Conservation (phyloP, 2,113 vertebrate species). For the Gallinago undulata region DNA sequence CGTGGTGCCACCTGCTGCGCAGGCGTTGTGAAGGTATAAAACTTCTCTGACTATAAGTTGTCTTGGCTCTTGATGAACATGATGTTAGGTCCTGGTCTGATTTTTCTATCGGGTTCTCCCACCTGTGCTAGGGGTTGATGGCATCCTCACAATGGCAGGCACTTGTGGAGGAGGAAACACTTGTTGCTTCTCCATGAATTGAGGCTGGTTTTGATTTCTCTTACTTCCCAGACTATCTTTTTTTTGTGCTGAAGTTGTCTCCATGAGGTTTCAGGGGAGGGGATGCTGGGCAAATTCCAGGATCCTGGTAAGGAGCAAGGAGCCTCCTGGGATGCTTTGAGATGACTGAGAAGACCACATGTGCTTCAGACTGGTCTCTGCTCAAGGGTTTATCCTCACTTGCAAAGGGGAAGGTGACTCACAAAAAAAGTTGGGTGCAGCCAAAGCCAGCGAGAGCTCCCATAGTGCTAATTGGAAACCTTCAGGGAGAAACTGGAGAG, state of each 20-base stretch:
- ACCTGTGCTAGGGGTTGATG: background rate
- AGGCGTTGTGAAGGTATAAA: background rate
- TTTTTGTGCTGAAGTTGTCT: background rate
- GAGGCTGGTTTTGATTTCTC: background rate
- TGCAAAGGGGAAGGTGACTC: background rate
- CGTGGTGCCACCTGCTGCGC: background rate
- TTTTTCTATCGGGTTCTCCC: too few species aligned
- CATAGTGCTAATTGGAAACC: background rate
- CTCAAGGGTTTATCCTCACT: background rate
- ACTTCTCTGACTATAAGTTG: background rate
- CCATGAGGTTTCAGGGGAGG: background rate
- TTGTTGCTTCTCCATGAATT: background rate
- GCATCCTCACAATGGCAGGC: fast-evolving
- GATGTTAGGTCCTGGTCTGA: too few species aligned
- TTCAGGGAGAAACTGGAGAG: background rate
- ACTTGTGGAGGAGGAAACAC: background rate
- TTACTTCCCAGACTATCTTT: background rate
- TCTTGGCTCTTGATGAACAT: background rate
- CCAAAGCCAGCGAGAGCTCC: background rate
- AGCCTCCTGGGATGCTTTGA: background rate
- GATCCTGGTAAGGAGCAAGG: background rate
- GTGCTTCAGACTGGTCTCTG: background rate
- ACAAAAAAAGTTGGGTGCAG: background rate
- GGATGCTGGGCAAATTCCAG: background rate
- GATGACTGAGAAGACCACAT: background rate